Conservation (phyloP, 1,140 invertebrate species). For the Dicyema japonicum region DNA sequence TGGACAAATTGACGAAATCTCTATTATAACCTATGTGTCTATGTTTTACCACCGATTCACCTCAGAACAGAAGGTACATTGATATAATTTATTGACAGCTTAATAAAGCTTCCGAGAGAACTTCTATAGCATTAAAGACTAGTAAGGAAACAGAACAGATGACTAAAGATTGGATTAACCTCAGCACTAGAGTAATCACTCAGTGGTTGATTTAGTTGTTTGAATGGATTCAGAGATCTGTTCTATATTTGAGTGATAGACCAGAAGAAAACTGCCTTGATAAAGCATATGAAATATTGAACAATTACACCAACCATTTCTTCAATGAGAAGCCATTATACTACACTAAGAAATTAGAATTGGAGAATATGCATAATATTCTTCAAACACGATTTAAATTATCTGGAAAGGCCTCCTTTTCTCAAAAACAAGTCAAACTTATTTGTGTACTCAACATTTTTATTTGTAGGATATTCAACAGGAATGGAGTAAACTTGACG, state of each 20-base stretch:
- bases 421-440: constrained; percentile 91
- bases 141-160: too few species aligned
- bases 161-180: too few species aligned
- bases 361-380: constrained; percentile 95
- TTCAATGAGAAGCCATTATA: constrained; percentile 89
- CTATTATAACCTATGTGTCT: constrained; percentile 95
- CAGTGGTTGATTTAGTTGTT: too few species aligned
- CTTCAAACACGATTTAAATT: constrained; percentile 72
- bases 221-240: too few species aligned
- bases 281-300: constrained; percentile 75
- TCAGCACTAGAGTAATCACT: too few species aligned
- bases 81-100: too few species aligned
- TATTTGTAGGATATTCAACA: constrained; percentile 89
- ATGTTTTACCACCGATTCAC: constrained; percentile 99
- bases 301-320: constrained; percentile 85
- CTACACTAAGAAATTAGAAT: constrained; percentile 79
- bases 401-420: constrained; percentile 78
- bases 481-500: constrained; percentile 86
- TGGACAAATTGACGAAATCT: constrained; percentile 93
- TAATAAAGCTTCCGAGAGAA: too few species aligned
- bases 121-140: too few species aligned
- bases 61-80: constrained; percentile 67
- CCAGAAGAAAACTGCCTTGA: constrained; percentile 88
- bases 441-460: too few species aligned
- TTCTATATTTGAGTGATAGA: too few species aligned